Percentiles rank a stretch among this genome's conserved stretches.
These are phyloP conservation scores for Falco peregrinus DNA, from an alignment of 2,797 vertebrate genomes.

Conservation along the genomic window DNA sequence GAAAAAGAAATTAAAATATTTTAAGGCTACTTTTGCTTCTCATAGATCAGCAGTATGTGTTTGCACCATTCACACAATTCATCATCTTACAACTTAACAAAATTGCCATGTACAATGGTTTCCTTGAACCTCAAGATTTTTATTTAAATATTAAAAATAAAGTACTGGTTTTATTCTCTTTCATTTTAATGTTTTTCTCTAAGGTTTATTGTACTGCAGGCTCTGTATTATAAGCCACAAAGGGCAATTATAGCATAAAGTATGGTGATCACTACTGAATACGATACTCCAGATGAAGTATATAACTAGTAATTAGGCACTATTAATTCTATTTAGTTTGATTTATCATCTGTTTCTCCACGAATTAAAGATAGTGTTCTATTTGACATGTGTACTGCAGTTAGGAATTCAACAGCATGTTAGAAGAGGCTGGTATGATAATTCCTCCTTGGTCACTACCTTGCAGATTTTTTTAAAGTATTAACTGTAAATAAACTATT, in stretches of 20 bases:
- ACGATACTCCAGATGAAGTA: constrained; percentile 63
- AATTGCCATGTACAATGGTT: not conserved
- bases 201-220: constrained; percentile 34
- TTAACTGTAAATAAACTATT: constrained; percentile 65
- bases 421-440: constrained; percentile 45
- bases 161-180: constrained; percentile 15
- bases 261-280: constrained; percentile 58
- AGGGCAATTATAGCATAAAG: constrained; percentile 60
- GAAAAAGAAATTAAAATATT: constrained; percentile 3
- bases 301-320: constrained; percentile 71
- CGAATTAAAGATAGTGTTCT: constrained; percentile 56
- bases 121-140: not conserved
- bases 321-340: constrained; percentile 72
- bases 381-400: constrained; percentile 42
- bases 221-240: constrained; percentile 13
- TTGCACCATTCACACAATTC: not conserved
- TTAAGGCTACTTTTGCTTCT: not conserved
- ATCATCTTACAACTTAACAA: not conserved
- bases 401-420: constrained; percentile 49
- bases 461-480: constrained; percentile 26
- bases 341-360: constrained; percentile 69
- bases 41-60: not conserved
- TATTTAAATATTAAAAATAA: constrained; percentile 46
- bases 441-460: constrained; percentile 60
- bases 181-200: constrained; percentile 29